Evolutionary conservation across 2,888 invertebrate genomes (phyloP), one percentile per base, ranked within the genome.

Genomic region (Augochlorella aurata): DNA sequence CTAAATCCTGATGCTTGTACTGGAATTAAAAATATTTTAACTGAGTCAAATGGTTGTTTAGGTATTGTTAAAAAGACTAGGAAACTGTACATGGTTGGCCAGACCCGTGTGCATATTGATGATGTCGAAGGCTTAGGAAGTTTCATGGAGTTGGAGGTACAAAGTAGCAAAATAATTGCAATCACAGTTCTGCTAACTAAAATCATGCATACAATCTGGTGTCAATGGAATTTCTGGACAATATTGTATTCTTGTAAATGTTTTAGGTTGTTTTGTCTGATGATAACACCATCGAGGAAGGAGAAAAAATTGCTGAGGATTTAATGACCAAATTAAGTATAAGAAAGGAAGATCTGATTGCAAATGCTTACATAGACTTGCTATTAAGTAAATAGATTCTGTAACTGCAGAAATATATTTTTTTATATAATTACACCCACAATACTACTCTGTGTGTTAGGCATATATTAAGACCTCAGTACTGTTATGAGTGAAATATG

Each of bases 31-130:
- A 88, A 89, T 1, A 93, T 95, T 93, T 91, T 98, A 94, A 89
- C 94, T 84, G 91, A 95, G 94, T 94, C 96, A 92, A 91, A 98
- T 83, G 98, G 98, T 0, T 91, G 95, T 0, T 94, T 95, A 79
- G 98, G 98, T 0, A 94, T 95, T 29, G 96, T 99, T 8, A 94
- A 95, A 66, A 99, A 99, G 93, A 95, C 94, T 0, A 95, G 99
- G 8, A 94, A 95, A 84, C 94, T 99, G 8, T 98, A 96, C 91
- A 94, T 98, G 93, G 95, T 97, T 4, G 97, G 95, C 0, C 97
- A 97, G 91, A 98, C 98, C 0, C 94, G 99, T 82, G 95, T 99
- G 45, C 99, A 99, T 93, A 94, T 98, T 86, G 99, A 99, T 93
- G 94, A 95, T 74, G 99, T 99, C 0, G 94, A 97, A 87, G 95